A percentile compares a stretch with the other conserved stretches of the same genome.
Evolutionary conservation across 1,140 invertebrate genomes (phyloP).

Genomic region (Pseudobourletiella spinata): DNA sequence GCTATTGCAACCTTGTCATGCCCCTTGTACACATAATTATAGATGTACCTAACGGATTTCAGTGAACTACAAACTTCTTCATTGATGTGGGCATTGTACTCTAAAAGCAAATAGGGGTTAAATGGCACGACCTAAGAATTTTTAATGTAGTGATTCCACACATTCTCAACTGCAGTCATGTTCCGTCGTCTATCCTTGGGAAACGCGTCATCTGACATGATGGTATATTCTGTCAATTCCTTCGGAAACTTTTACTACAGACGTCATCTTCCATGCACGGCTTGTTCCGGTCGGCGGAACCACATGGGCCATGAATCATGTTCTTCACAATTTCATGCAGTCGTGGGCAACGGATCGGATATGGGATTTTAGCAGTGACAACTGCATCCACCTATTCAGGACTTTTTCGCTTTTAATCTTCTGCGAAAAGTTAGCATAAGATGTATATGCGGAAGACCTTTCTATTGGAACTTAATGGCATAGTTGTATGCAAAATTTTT

Average conservation of each 20-base stretch:
- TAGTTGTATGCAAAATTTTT: too few relatives aligned
- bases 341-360: conserved; percentile 37
- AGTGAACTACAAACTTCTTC: conserved; percentile 46
- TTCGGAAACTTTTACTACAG: conserved; percentile 41
- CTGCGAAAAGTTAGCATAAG: conserved; percentile 40
- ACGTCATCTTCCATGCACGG: conserved; percentile 38
- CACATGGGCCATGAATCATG: conserved; percentile 41
- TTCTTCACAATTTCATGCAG: conserved; percentile 41
- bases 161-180: too few relatives aligned
- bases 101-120: conserved; percentile 44
- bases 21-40: conserved; percentile 11
- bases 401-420: conserved; percentile 6
- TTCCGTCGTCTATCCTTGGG: conserved; percentile 39
- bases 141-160: neutral
- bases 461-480: too few relatives aligned
- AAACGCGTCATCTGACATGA: conserved; percentile 40
- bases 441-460: conserved; percentile 46
- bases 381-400: conserved; percentile 38
- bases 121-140: neutral
- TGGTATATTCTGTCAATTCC: conserved; percentile 36
- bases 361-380: conserved; percentile 43
- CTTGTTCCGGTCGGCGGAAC: conserved; percentile 1
- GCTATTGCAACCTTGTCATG: neutral
- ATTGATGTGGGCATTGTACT: conserved; percentile 46
- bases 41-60: conserved; percentile 43